Conservation (phyloP, 2,888 invertebrate genomes). For the Hipparchia sbordonii region DNA sequence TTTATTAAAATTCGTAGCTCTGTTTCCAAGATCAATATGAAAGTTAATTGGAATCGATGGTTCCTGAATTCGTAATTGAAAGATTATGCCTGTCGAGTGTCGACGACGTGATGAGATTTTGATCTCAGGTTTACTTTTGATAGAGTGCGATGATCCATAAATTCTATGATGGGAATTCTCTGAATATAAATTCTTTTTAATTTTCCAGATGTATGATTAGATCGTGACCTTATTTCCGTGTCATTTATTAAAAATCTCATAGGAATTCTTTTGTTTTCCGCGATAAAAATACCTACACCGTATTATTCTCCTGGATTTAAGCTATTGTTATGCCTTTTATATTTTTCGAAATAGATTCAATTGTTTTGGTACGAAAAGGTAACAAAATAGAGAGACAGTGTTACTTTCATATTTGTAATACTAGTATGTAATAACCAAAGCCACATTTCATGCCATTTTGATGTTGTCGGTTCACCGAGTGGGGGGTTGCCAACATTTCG, state of each 20-base stretch:
- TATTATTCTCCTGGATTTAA: no score
- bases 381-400: no score
- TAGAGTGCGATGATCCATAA: slow-evolving; percentile 29
- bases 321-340: no score
- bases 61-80: slow-evolving; percentile 73
- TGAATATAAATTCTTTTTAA: slow-evolving; percentile 24
- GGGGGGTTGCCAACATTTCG: no score
- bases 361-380: no score
- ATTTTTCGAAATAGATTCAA: no score
- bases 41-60: slow-evolving; percentile 73
- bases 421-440: no score
- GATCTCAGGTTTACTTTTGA: slow-evolving; percentile 31
- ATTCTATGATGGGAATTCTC: slow-evolving; percentile 26
- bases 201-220: slow-evolving; percentile 16
- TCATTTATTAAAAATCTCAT: background rate
- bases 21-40: slow-evolving; percentile 64
- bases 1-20: slow-evolving; percentile 56
- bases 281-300: no score
- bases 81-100: slow-evolving; percentile 60
- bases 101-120: slow-evolving; percentile 35
- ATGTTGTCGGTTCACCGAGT: no score
- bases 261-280: no score
- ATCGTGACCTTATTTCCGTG: slow-evolving; percentile 3
- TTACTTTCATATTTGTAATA: no score
- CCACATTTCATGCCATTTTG: no score